A percentile compares a stretch with the other conserved stretches of the same genome.
Conservation (phyloP, 1,140 invertebrate species). For the Brachionus rotundiformis region DNA sequence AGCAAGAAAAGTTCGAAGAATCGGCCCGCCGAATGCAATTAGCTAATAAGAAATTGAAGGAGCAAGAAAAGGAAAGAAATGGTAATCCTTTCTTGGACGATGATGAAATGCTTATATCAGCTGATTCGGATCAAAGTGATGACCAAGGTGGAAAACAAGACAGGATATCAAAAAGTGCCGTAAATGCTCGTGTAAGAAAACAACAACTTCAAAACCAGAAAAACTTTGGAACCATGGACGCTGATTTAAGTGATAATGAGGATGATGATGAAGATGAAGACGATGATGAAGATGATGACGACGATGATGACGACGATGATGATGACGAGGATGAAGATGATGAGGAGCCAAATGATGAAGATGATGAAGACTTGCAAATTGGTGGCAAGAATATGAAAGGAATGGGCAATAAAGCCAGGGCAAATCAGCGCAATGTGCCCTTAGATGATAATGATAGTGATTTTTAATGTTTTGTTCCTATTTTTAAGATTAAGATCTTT, state of each 20-base stretch:
- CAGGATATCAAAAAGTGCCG: neutral
- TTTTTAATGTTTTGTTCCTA: neutral
- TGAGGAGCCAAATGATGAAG: constrained; percentile 2
- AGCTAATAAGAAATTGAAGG: constrained; percentile 48
- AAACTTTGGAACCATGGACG: constrained; percentile 33
- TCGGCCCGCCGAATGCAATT: constrained; percentile 53
- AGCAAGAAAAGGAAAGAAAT: constrained; percentile 49
- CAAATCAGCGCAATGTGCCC: neutral
- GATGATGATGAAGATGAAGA: constrained; percentile 52
- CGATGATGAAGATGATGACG: constrained; percentile 47
- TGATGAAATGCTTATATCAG: constrained; percentile 47
- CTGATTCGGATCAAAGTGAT: constrained; percentile 47
- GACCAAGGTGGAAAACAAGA: constrained; percentile 11
- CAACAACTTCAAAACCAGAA: constrained; percentile 40
- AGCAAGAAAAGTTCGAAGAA: constrained; percentile 73
- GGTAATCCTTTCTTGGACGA: constrained; percentile 51
- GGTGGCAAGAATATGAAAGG: neutral
- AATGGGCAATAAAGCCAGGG: neutral
- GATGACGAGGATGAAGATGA: constrained; percentile 51
- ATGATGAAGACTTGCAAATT: constrained; percentile 35
- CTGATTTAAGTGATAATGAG: constrained; percentile 3
- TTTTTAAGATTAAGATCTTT: constrained; percentile 26
- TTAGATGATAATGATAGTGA: constrained; percentile 39
- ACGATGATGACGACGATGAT: constrained; percentile 51
- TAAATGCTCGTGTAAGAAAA: neutral